phyloP scores from a whole-genome alignment of 2,797 vertebrate genomes.

The Typhlichthys subterraneus region DNA sequence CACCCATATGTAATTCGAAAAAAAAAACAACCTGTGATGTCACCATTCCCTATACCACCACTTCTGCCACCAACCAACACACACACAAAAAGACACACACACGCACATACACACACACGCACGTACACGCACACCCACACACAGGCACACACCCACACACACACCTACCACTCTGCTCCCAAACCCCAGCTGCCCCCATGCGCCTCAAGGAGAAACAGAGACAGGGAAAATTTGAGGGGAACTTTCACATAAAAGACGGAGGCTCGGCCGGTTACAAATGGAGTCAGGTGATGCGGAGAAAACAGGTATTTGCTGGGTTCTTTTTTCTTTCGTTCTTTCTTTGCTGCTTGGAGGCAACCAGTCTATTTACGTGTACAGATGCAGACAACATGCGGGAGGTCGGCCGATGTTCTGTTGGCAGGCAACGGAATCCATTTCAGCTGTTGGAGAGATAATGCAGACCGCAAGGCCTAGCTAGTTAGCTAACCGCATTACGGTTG shows the following conservation, averaged over 20 bases:
- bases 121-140: background rate
- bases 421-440: slow-evolving; percentile 65
- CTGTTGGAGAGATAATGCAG: slow-evolving; percentile 47
- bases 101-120: background rate
- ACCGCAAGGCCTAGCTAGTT: slow-evolving; percentile 66
- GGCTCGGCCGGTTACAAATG: slow-evolving; percentile 64
- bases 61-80: slow-evolving; percentile 8
- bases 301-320: slow-evolving; percentile 66
- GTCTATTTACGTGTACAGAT: slow-evolving; percentile 65
- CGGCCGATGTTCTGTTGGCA: slow-evolving; percentile 55
- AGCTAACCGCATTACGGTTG: slow-evolving; percentile 66
- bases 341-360: slow-evolving; percentile 46
- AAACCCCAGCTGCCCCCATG: background rate
- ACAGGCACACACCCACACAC: background rate
- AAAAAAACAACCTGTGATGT: slow-evolving; percentile 71
- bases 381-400: slow-evolving; percentile 58
- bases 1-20: slow-evolving; percentile 70
- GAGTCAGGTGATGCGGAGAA: slow-evolving; percentile 71
- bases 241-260: slow-evolving; percentile 76
- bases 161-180: background rate
- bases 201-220: slow-evolving; percentile 57
- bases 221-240: slow-evolving; percentile 77
- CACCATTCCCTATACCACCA: slow-evolving; percentile 57
- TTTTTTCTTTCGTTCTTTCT: too few species aligned
- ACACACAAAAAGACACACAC: background rate